Percentiles rank a stretch among this genome's conserved stretches.
phyloP scores from a whole-genome alignment of 2,113 vertebrate genomes.

The Anser cygnoides region DNA sequence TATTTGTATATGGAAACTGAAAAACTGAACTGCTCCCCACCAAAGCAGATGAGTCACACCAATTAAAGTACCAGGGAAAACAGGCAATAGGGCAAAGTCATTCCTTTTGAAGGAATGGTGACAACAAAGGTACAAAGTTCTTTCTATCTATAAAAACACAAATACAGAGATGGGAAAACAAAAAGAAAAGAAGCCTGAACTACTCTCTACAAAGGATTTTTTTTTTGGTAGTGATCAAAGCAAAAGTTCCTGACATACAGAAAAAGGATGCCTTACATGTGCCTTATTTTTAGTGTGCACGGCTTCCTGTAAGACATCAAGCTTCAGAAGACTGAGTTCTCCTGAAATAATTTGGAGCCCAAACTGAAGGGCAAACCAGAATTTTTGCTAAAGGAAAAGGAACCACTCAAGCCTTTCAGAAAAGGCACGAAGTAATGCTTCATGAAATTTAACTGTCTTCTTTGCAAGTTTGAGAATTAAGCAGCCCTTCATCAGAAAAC shows the following conservation, averaged over 20 bases:
- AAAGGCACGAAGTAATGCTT: not conserved
- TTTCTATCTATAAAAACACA: not conserved
- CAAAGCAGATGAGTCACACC: not conserved
- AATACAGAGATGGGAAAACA: not conserved
- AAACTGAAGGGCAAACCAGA: not conserved
- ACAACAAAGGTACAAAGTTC: not conserved
- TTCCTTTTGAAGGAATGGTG: constrained; percentile 22
- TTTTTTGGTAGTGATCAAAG: constrained; percentile 42
- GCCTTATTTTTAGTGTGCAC: not conserved
- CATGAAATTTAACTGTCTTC: not conserved
- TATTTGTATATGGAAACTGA: not conserved
- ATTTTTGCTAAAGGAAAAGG: not conserved
- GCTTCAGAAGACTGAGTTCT: not conserved
- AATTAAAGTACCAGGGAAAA: not conserved
- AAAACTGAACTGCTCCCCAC: not conserved
- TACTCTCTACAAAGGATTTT: not conserved
- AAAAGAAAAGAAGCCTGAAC: not conserved
- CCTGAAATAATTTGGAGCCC: not conserved
- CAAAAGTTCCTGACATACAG: not conserved
- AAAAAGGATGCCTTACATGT: not conserved
- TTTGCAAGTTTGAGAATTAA: not conserved
- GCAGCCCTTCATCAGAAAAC: not conserved
- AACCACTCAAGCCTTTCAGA: not conserved
- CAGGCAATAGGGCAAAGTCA: constrained; percentile 28
- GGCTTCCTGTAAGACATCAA: not conserved